Evolutionary conservation across 2,888 invertebrate species (phyloP).

Genomic region (Notocelia uddmanniana): DNA sequence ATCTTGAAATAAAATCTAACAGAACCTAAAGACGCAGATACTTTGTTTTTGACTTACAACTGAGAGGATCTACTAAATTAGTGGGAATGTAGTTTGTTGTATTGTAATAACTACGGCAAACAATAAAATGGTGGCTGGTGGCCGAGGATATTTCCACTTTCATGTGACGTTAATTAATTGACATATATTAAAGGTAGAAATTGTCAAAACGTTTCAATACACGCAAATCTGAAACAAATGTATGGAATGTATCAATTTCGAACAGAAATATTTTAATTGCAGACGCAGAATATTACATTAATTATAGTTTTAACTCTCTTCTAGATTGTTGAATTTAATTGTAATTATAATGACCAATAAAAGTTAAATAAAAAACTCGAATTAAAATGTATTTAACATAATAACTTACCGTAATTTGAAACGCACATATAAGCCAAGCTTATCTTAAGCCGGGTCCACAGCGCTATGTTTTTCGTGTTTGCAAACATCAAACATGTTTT

Average conservation of each 20-base stretch:
- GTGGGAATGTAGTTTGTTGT: slow-evolving; percentile 1
- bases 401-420: no score
- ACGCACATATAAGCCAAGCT: no score
- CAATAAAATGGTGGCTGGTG: slow-evolving; percentile 40
- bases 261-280: not conserved
- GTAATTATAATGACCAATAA: no score
- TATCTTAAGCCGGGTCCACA: no score
- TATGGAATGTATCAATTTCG: no score
- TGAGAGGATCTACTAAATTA: not conserved
- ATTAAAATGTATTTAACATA: no score
- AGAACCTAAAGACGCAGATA: not conserved
- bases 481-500: no score
- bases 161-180: slow-evolving; percentile 4
- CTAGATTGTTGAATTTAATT: no score
- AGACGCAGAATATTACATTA: no score
- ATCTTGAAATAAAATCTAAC: not conserved
- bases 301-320: no score
- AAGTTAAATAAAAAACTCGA: no score
- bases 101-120: slow-evolving; percentile 19
- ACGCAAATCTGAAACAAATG: not conserved
- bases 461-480: no score
- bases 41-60: slow-evolving; percentile 18
- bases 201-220: not conserved
- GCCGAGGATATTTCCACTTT: slow-evolving; percentile 30
- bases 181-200: slow-evolving; percentile 3